Percentiles rank a stretch among this genome's conserved stretches.
Conservation (phyloP, 2,797 vertebrate genomes). For the Oreonectes daqikongensis region DNA sequence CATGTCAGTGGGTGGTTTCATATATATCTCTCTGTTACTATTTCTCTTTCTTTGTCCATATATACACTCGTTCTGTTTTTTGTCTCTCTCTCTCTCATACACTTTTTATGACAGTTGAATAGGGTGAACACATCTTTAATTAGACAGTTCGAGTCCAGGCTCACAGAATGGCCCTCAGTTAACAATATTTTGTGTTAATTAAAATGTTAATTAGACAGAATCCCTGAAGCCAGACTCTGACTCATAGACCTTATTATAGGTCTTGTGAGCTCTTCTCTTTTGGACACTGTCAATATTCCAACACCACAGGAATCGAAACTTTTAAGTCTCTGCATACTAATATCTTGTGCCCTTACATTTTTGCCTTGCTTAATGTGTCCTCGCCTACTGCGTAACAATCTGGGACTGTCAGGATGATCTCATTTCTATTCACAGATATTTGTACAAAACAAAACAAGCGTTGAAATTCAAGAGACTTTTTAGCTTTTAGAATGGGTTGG, state of each 20-base stretch:
- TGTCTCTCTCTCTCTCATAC: constrained; percentile 28
- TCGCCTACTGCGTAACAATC: not conserved
- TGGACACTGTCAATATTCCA: constrained; percentile 64
- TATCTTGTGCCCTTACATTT: not conserved
- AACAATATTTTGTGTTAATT: constrained; percentile 77
- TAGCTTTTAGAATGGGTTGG: not conserved
- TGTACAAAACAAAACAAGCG: not conserved
- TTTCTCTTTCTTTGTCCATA: constrained; percentile 13
- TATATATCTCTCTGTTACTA: constrained; percentile 1
- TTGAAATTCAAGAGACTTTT: not conserved
- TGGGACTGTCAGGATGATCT: not conserved
- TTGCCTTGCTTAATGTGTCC: not conserved
- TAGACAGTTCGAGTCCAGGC: constrained; percentile 68
- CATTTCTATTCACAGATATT: not conserved
- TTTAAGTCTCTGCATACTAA: constrained; percentile 53
- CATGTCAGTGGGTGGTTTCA: constrained; percentile 41
- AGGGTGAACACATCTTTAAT: constrained; percentile 67
- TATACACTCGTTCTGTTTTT: not conserved
- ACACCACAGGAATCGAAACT: constrained; percentile 52
- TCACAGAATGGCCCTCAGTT: constrained; percentile 71
- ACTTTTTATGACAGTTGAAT: constrained; percentile 57
- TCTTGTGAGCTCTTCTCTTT: constrained; percentile 58
- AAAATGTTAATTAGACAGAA: constrained; percentile 78
- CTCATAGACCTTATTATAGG: constrained; percentile 60
- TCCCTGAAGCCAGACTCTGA: constrained; percentile 63